A percentile compares a stretch with the other conserved stretches of the same genome.
phyloP scores from a whole-genome alignment of 2,113 vertebrate genomes.

The Erinaceus europaeus region DNA sequence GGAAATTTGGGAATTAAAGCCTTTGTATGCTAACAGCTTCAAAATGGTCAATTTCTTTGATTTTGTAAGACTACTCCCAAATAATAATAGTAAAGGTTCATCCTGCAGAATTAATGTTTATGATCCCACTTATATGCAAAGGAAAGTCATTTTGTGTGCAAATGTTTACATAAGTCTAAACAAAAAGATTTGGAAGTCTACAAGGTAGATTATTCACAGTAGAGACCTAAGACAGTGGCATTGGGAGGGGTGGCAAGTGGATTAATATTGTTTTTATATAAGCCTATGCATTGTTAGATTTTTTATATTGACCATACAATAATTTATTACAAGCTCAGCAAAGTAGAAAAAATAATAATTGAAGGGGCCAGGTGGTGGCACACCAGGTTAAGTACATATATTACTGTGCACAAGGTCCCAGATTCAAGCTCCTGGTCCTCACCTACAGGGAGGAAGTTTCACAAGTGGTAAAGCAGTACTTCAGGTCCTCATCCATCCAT shows the following conservation, averaged over 20 bases:
- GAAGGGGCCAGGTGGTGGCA: too few species aligned
- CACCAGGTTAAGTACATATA: too few species aligned
- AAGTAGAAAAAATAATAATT: too few species aligned
- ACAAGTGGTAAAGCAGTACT: too few species aligned
- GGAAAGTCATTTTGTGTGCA: conserved; percentile 48
- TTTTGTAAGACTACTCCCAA: conserved; percentile 37
- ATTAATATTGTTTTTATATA: conserved; percentile 57
- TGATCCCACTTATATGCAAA: conserved; percentile 46
- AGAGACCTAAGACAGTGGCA: conserved; percentile 1
- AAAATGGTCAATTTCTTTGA: conserved; percentile 49
- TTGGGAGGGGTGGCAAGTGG: not conserved
- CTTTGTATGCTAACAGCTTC: conserved; percentile 19
- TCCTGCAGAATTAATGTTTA: conserved; percentile 45
- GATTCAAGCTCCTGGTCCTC: too few species aligned
- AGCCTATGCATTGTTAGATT: conserved; percentile 31
- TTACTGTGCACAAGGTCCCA: too few species aligned
- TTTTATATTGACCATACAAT: conserved; percentile 29
- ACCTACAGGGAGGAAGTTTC: too few species aligned
- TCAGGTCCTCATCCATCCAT: too few species aligned
- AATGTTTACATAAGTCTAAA: conserved; percentile 38
- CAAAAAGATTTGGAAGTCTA: conserved; percentile 21
- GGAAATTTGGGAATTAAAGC: conserved; percentile 43
- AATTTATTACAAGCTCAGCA: conserved; percentile 41
- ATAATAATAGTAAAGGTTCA: too few species aligned
- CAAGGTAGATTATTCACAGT: conserved; percentile 36